A percentile compares a stretch with the other conserved stretches of the same genome.
phyloP scores from a whole-genome alignment of 2,888 invertebrate genomes.

The Dasypolia templi region DNA sequence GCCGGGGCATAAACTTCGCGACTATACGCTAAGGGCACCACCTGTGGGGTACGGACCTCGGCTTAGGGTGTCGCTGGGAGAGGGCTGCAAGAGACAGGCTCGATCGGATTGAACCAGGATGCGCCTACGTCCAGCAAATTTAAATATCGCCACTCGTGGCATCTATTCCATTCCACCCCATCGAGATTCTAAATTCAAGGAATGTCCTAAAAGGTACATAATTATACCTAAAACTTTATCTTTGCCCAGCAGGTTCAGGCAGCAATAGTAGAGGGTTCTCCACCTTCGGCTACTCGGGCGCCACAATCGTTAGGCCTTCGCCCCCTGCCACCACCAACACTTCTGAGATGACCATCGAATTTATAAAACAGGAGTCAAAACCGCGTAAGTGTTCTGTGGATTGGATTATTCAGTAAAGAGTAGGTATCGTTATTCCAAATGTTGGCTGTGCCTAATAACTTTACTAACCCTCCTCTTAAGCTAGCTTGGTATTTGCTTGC shows the following conservation, averaged over 20 bases:
- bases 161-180: neutral
- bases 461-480: constrained; percentile 3
- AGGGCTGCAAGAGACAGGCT: neutral
- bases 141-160: neutral
- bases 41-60: neutral
- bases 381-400: constrained; percentile 73
- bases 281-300: constrained; percentile 87
- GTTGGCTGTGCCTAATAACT: constrained; percentile 23
- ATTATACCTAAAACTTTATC: constrained; percentile 5
- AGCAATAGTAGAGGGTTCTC: constrained; percentile 86
- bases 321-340: constrained; percentile 82
- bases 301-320: constrained; percentile 84
- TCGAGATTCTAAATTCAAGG: neutral
- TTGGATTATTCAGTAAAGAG: constrained; percentile 37
- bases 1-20: too few relatives aligned
- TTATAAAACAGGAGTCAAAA: constrained; percentile 80
- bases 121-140: neutral
- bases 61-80: neutral
- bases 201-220: constrained; percentile 16
- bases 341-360: constrained; percentile 85
- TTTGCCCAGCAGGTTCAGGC: constrained; percentile 73
- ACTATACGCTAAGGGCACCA: neutral
- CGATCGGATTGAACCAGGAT: neutral
- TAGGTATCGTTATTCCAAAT: constrained; percentile 34
- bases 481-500: neutral